Percentiles rank a stretch among this genome's conserved stretches.
Evolutionary conservation across 2,797 vertebrate genomes (phyloP).

Genomic region (Lerista edwardsae): DNA sequence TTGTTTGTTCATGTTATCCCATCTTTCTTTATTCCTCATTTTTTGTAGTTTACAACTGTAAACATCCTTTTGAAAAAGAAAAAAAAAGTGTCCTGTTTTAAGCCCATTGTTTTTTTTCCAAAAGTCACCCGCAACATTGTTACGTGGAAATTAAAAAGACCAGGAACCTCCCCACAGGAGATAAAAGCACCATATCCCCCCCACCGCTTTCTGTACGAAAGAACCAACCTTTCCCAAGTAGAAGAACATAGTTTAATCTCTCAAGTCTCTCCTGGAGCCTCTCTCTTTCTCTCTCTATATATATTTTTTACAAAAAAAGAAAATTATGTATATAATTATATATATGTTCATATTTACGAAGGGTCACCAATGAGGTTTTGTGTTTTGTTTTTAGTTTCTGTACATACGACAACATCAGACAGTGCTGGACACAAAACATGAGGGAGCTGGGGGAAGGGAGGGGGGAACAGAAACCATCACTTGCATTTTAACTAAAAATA

Average conservation of each 20-base stretch:
- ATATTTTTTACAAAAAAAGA: constrained; percentile 23
- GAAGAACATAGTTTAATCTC: constrained; percentile 30
- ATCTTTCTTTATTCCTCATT: constrained; percentile 41
- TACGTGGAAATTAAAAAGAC: constrained; percentile 15
- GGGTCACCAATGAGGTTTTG: constrained; percentile 40
- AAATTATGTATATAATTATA: constrained; percentile 15
- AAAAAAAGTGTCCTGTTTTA: not conserved
- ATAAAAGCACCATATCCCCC: constrained; percentile 3
- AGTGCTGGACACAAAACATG: constrained; percentile 31
- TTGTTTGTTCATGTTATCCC: constrained; percentile 3
- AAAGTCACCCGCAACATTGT: constrained; percentile 16
- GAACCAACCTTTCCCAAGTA: constrained; percentile 31
- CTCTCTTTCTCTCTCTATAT: constrained; percentile 1
- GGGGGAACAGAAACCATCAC: constrained; percentile 5
- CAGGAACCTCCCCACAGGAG: constrained; percentile 12
- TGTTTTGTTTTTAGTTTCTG: constrained; percentile 27
- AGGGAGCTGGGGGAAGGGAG: not conserved
- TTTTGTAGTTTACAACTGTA: constrained; percentile 26
- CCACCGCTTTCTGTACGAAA: constrained; percentile 31
- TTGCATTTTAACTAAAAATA: constrained; percentile 29
- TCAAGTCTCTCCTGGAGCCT: constrained; percentile 24
- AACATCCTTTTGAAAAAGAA: constrained; percentile 22
- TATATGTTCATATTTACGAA: constrained; percentile 36
- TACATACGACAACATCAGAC: constrained; percentile 17
- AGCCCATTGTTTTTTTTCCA: no score